Conservation (phyloP, 1,140 invertebrate genomes). For the Hyles euphorbiae region DNA sequence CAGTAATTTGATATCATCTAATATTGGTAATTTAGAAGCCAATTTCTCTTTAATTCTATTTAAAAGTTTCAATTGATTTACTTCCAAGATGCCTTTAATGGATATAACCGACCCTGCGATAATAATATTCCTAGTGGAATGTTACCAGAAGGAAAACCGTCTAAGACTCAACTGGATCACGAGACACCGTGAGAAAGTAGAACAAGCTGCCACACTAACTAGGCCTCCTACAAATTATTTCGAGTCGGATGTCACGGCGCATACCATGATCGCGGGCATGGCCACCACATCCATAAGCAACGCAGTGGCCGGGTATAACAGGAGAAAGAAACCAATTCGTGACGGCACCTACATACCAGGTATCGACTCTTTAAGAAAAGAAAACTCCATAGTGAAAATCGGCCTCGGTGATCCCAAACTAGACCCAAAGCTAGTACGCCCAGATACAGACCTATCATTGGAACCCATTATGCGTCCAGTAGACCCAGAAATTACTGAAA, state of each 20-base stretch:
- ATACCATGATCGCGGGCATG: slow-evolving; percentile 43
- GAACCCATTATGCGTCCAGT: slow-evolving; percentile 55
- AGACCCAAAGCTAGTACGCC: slow-evolving; percentile 36
- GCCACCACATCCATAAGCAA: slow-evolving; percentile 42
- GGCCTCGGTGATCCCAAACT: slow-evolving; percentile 43
- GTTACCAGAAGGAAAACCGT: slow-evolving; percentile 54
- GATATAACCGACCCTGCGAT: slow-evolving; percentile 48
- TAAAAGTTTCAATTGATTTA: neutral
- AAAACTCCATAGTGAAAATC: slow-evolving; percentile 43
- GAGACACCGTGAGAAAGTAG: slow-evolving; percentile 36
- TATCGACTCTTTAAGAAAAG: slow-evolving; percentile 31
- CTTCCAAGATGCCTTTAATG: slow-evolving; percentile 38
- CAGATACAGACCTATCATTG: slow-evolving; percentile 29
- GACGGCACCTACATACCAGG: slow-evolving; percentile 39
- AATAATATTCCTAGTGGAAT: slow-evolving; percentile 51
- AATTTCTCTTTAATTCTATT: too few relatives aligned
- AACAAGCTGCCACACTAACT: slow-evolving; percentile 43
- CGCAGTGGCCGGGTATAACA: slow-evolving; percentile 31
- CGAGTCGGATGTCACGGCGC: slow-evolving; percentile 41
- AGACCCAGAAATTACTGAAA: slow-evolving; percentile 29
- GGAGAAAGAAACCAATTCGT: slow-evolving; percentile 31
- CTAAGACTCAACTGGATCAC: slow-evolving; percentile 52
- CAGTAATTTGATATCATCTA: too few relatives aligned
- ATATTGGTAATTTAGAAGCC: too few relatives aligned
- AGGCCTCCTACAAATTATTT: slow-evolving; percentile 45